These are phyloP conservation scores for Tragulus kanchil DNA, from an alignment of 2,113 vertebrate species.

Conservation along the genomic window DNA sequence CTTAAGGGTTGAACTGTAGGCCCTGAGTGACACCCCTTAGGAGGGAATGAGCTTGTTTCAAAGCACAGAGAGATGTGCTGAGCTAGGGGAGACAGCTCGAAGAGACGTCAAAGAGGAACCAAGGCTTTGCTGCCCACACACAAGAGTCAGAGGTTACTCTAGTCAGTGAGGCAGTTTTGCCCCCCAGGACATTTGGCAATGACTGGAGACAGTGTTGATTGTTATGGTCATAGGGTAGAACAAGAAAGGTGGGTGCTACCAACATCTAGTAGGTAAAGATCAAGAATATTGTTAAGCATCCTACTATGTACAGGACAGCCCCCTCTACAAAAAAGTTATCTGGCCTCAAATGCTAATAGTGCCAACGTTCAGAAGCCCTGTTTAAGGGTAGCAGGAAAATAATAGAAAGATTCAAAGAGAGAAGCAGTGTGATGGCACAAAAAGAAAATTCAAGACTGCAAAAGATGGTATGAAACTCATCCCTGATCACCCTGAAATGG, in stretches of 20 bases:
- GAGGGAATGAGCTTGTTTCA: neutral
- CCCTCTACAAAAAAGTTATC: neutral
- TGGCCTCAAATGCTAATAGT: neutral
- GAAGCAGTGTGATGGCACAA: neutral
- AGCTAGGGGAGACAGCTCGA: neutral
- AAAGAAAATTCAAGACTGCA: conserved; percentile 14
- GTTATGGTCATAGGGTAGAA: too few species aligned
- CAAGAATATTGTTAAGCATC: neutral
- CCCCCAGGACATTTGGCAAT: neutral
- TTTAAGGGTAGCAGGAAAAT: neutral
- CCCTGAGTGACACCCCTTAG: neutral
- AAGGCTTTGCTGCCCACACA: neutral
- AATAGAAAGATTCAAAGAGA: neutral
- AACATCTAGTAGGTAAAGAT: neutral
- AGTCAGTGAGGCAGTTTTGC: neutral
- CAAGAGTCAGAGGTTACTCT: neutral
- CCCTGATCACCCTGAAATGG: neutral
- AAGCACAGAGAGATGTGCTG: neutral
- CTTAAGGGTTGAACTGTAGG: neutral
- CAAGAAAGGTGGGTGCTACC: neutral
- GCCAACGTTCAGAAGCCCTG: neutral
- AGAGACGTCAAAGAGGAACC: neutral
- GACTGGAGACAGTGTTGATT: neutral
- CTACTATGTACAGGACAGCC: neutral
- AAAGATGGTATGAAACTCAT: neutral